Evolutionary conservation across 1,140 invertebrate genomes (phyloP).

Genomic region (Littorina saxatilis): DNA sequence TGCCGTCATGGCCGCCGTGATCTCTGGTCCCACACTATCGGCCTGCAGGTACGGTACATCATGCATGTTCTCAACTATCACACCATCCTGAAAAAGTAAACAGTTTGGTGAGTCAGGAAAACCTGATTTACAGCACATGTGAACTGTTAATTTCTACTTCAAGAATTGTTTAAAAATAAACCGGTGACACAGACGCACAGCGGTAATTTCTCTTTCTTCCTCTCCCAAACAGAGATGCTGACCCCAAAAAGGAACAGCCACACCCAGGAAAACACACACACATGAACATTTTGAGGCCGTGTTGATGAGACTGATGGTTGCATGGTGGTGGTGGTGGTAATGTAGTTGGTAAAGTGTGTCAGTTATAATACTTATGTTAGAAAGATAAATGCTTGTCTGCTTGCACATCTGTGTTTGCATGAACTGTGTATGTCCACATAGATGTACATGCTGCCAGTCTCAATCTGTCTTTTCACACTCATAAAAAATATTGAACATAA

Average conservation of each 20-base stretch:
- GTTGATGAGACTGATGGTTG: too few relatives aligned
- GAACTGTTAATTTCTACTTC: background rate
- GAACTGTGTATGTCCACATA: too few relatives aligned
- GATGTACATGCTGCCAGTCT: too few relatives aligned
- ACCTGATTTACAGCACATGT: too few relatives aligned
- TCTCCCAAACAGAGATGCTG: background rate
- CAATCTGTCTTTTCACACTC: too few relatives aligned
- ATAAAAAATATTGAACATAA: too few relatives aligned
- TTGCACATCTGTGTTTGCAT: too few relatives aligned
- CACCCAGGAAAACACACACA: background rate
- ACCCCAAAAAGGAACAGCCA: background rate
- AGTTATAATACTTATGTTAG: background rate
- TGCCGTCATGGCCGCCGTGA: conserved; percentile 82
- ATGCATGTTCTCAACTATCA: conserved; percentile 92
- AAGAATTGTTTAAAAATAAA: background rate
- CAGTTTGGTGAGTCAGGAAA: conserved; percentile 21
- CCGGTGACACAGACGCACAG: background rate
- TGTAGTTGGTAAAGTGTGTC: background rate
- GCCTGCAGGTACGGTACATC: conserved; percentile 86
- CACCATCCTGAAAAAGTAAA: conserved; percentile 83
- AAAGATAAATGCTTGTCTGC: too few relatives aligned
- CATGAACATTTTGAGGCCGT: too few relatives aligned
- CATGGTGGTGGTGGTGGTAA: too few relatives aligned
- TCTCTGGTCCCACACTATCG: conserved; percentile 82
- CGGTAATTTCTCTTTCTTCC: background rate